These are phyloP conservation scores for Bubo blakistoni DNA, from an alignment of 2,113 vertebrate genomes.

Conservation along the genomic window DNA sequence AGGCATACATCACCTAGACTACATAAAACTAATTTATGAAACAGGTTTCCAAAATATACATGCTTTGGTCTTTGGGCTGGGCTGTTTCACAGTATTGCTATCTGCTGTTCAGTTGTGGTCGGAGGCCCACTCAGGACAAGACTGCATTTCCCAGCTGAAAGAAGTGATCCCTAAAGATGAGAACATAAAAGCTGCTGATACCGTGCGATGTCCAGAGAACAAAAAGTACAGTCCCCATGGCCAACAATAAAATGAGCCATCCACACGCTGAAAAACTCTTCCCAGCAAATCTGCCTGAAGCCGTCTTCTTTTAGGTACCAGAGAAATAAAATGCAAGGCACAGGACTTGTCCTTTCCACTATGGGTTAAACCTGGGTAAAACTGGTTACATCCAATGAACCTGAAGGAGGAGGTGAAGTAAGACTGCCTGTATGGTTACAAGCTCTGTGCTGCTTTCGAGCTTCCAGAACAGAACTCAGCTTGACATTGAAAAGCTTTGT, in stretches of 20 bases:
- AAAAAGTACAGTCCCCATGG: not conserved
- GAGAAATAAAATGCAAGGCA: not conserved
- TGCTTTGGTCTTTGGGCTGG: not conserved
- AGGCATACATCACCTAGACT: not conserved
- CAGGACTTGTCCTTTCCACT: not conserved
- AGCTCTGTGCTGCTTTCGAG: not conserved
- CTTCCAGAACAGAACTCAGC: constrained; percentile 3
- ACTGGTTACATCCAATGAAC: not conserved
- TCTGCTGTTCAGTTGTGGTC: not conserved
- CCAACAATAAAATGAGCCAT: not conserved
- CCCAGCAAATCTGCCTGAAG: not conserved
- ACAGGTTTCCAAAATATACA: not conserved
- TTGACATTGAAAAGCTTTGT: constrained; percentile 50
- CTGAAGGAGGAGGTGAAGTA: not conserved
- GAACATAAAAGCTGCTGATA: not conserved
- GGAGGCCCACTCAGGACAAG: not conserved
- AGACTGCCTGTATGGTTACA: not conserved
- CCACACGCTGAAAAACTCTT: not conserved
- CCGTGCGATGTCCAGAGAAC: not conserved
- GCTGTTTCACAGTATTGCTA: not conserved
- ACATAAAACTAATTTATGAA: not conserved
- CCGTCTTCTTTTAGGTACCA: not conserved
- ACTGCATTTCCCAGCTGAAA: not conserved
- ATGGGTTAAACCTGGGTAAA: not conserved
- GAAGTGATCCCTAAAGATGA: not conserved